phyloP scores from a whole-genome alignment of 2,888 invertebrate genomes.

The Operophtera brumata region DNA sequence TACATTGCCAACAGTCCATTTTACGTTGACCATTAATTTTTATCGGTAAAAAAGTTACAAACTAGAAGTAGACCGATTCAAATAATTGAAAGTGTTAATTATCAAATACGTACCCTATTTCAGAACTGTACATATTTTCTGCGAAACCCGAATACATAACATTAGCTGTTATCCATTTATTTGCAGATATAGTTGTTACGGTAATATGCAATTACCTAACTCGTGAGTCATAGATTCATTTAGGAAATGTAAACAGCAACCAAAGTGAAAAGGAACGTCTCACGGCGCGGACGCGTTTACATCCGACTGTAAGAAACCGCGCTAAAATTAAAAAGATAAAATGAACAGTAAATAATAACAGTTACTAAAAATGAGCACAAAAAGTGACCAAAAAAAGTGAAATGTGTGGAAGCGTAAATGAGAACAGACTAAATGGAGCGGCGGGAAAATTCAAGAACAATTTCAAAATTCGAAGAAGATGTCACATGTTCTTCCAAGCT shows the following conservation, averaged over 20 bases:
- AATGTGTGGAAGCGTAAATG: conserved; percentile 48
- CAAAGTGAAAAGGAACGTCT: conserved; percentile 71
- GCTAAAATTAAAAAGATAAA: conserved; percentile 44
- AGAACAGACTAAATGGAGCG: conserved; percentile 49
- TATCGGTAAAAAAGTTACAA: not conserved
- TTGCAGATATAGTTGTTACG: conserved; percentile 30
- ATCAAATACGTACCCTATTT: not conserved
- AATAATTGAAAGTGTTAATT: not conserved
- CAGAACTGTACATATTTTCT: conserved; percentile 22
- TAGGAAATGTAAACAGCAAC: conserved; percentile 40
- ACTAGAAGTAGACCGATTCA: not conserved
- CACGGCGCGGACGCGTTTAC: conserved; percentile 51
- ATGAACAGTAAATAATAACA: conserved; percentile 19
- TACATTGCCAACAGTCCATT: too few relatives aligned
- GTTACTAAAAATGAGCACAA: conserved; percentile 39
- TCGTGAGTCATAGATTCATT: conserved; percentile 28
- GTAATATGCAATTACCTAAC: conserved; percentile 33
- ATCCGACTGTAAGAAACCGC: conserved; percentile 57
- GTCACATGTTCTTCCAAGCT: conserved; percentile 35
- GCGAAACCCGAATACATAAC: conserved; percentile 19
- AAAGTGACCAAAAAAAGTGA: conserved; percentile 45
- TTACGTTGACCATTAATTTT: not conserved
- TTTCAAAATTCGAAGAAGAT: conserved; percentile 64
- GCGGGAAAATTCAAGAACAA: conserved; percentile 58
- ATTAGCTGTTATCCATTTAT: conserved; percentile 28